Evolutionary conservation across 2,888 invertebrate genomes (phyloP), one percentile per base, ranked within the genome.

Genomic region (Galerucella nymphaeae): DNA sequence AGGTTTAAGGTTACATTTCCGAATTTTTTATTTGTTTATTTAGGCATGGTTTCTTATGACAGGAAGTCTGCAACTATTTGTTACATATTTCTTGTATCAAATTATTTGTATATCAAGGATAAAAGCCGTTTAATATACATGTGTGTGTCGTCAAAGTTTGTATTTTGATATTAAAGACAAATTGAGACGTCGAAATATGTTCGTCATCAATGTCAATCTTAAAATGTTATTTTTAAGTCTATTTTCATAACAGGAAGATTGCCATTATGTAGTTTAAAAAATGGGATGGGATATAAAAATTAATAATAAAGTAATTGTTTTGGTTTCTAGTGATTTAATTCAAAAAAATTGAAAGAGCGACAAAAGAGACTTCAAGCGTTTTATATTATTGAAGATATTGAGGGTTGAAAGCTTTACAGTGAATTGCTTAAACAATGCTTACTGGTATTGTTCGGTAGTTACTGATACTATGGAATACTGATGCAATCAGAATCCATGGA

Each of bases 21-120:
- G 30, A 58, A 23, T 58, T 67, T 58, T 67, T 67, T 41, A 65
- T 67, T 67, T 67, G 67, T 67, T 67, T 67, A 45, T 58, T 41
- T 67, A 58, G 23, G 45, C 13, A 45, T 14, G 41, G 45, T 58
- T 58, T 59, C 20, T 20, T 67, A 23, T 59, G 58, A 67, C 67
- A 59, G 67, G 59, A 67, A 57, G 67, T 67, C 20, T 67, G 66
- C 66, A 57, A 67, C 58, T 58, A 20, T 18, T 55, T 55, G 67
- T 23, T 57, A 16, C 13, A 41, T 41, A 16, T 59, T 58, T 20
- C 23, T 16, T 55, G 67, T 67, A 67, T 67, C 67, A 45, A 67
- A 66, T 41, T 57, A 42, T 66, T 66, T 41, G 11, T 2, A 53
- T 18, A 20, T 66, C 42, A 11, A 10, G 57, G 55, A 45, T 45